Percentiles rank a stretch among this genome's conserved stretches.
These are phyloP conservation scores for Lethrus apterus DNA, from an alignment of 1,140 invertebrate species.

Conservation along the genomic window DNA sequence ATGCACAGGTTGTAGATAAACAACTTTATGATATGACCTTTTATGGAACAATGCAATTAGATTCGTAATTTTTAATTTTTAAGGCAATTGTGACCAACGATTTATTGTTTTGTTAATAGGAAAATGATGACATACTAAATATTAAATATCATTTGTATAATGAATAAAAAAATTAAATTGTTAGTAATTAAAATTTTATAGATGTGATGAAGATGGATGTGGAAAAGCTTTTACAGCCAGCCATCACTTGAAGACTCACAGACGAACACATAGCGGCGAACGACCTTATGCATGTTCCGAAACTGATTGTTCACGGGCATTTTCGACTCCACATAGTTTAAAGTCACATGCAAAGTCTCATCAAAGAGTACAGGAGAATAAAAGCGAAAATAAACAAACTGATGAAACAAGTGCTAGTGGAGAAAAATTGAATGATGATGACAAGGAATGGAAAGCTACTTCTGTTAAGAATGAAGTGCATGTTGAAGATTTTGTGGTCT, in stretches of 20 bases:
- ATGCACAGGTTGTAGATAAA: too few species aligned
- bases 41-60: too few species aligned
- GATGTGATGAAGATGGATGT: constrained; percentile 75
- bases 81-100: too few species aligned
- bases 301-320: constrained; percentile 61
- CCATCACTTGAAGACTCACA: constrained; percentile 87
- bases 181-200: too few species aligned
- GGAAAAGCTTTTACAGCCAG: constrained; percentile 88
- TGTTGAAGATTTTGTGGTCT: constrained; percentile 9
- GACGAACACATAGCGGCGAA: constrained; percentile 63
- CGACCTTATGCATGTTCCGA: constrained; percentile 70
- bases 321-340: constrained; percentile 72
- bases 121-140: too few species aligned
- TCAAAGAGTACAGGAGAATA: constrained; percentile 21
- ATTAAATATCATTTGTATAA: too few species aligned
- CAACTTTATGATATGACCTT: too few species aligned
- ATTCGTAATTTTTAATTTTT: too few species aligned
- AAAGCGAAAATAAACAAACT: constrained; percentile 15
- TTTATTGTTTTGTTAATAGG: too few species aligned
- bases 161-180: too few species aligned
- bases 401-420: constrained; percentile 4
- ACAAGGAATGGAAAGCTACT: constrained; percentile 3
- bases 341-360: constrained; percentile 66
- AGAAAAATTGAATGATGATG: background rate
- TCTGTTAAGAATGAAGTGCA: constrained; percentile 4